Base-by-base conservation (phyloP, 2,888 invertebrate genomes). In the Phoronis australis region DNA sequence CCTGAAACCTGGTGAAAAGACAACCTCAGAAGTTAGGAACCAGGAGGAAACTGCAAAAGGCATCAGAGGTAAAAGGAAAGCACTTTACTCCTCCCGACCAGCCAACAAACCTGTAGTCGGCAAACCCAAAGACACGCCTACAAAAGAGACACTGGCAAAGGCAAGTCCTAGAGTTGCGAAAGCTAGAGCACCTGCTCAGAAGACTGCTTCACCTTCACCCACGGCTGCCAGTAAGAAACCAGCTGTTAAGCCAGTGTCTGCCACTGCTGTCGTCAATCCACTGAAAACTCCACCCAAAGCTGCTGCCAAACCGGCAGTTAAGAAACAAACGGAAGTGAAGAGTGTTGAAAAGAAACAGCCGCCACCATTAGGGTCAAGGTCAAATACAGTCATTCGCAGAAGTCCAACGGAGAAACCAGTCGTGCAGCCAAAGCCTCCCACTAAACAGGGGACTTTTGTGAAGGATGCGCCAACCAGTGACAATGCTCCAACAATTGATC, bases 401-500 rank as follows among this genome's bases (percentile, higher is more conserved):
- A n/a, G n/a, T n/a, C n/a, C n/a, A n/a, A n/a, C n/a, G n/a, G n/a
- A n/a, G n/a, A n/a, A n/a, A n/a, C n/a, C n/a, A n/a, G n/a, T n/a
- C n/a, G n/a, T 15, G n/a, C 35, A 35, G 35, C 12, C 35, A 35
- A 12, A n/a, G n/a, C n/a, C n/a, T n/a, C n/a, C 63, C 2, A 87
- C 88, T 59, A 82, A 93, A 25, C 92, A 94, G 75, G 90, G 90
- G 15, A 94, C 94, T 0, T 94, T 94, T 71, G 89, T 90, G 0
- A 93, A 92, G 77, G 91, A 92, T 62, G 64, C 71, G n/a, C 59
- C 69, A 20, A 57, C 65, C 3, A 51, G 46, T 9, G 24, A 49
- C 18, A 64, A 60, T 51, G 61, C 58, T 9, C 64, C 65, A 5
- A 57, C 59, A 6, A 60, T 61, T 27, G 31, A 15, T 31, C 9